Conservation (phyloP, 2,888 invertebrate genomes). For the Octonoba sinensis region DNA sequence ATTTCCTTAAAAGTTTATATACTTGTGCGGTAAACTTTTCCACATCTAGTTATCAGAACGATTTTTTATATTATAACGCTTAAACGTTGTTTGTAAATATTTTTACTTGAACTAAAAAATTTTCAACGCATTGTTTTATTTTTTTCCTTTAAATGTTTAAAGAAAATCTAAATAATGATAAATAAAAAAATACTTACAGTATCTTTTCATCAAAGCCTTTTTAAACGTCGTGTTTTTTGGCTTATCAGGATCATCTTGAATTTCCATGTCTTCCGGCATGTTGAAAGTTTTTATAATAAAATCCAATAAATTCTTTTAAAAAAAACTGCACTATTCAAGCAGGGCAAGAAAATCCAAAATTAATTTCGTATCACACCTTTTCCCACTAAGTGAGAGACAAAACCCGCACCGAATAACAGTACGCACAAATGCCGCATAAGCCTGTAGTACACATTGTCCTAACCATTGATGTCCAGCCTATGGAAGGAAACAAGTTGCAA, state of each 20-base stretch:
- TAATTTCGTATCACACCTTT: no score
- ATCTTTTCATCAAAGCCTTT: constrained; percentile 92
- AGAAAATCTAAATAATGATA: neutral
- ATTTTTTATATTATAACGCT: no score
- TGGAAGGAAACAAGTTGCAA: no score
- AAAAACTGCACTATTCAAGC: neutral
- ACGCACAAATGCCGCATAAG: neutral
- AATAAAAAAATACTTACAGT: constrained; percentile 81
- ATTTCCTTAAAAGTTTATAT: no score
- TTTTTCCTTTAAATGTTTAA: no score
- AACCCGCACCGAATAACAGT: neutral
- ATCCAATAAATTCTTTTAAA: constrained; percentile 17
- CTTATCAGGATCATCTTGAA: constrained; percentile 44
- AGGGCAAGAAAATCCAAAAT: neutral
- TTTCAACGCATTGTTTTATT: no score
- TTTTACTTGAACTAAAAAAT: no score
- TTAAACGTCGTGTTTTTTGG: constrained; percentile 74
- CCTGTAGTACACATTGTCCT: neutral
- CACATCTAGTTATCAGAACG: no score
- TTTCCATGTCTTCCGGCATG: constrained; percentile 58
- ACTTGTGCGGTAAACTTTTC: no score
- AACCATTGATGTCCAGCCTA: neutral
- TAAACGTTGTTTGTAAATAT: no score
- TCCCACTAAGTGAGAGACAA: neutral
- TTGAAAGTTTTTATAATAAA: constrained; percentile 31